Evolutionary conservation across 2,113 vertebrate genomes (phyloP).

Genomic region (Glaucidium brasilianum): DNA sequence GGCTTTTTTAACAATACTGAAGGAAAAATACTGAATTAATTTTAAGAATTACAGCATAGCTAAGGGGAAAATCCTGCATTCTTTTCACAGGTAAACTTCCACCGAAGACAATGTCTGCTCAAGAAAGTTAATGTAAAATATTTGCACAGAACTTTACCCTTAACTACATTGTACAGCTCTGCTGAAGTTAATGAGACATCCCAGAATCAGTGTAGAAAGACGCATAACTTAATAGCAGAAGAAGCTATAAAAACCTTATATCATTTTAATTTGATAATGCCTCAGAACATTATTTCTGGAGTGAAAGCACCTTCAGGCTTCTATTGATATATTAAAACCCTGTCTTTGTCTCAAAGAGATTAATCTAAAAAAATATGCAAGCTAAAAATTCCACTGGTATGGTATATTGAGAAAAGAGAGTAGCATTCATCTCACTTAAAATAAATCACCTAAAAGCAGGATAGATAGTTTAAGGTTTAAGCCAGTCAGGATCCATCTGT

Average conservation of each 20-base stretch:
- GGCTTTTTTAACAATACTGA: not conserved
- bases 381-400: not conserved
- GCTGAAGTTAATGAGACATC: slow-evolving; percentile 9
- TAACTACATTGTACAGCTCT: not conserved
- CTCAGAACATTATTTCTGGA: not conserved
- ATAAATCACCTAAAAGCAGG: not conserved
- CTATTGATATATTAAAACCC: not conserved
- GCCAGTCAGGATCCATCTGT: not conserved
- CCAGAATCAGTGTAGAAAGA: not conserved
- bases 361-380: not conserved
- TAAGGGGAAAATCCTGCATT: not conserved
- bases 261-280: not conserved
- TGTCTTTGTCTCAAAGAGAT: not conserved
- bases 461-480: not conserved
- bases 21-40: not conserved
- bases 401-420: not conserved
- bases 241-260: not conserved
- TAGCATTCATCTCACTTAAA: not conserved
- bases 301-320: not conserved
- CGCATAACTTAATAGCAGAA: not conserved
- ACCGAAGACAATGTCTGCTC: not conserved
- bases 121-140: not conserved
- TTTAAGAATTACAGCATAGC: not conserved
- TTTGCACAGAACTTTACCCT: not conserved
- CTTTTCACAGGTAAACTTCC: not conserved